A percentile compares a stretch with the other conserved stretches of the same genome.
These are phyloP conservation scores for Amphipoea lucens DNA, from an alignment of 2,888 invertebrate species.

Conservation along the genomic window DNA sequence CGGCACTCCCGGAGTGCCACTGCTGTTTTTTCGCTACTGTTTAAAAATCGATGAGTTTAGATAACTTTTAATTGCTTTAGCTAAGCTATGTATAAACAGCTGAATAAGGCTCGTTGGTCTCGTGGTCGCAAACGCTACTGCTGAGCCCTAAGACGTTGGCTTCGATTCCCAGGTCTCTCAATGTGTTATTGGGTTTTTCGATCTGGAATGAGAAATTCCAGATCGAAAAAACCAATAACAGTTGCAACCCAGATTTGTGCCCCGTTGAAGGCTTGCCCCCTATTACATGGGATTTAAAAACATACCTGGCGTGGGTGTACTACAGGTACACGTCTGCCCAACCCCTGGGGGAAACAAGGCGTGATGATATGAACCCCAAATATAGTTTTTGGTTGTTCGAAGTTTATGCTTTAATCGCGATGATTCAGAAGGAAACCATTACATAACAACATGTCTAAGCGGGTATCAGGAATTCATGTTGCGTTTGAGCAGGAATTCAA, in stretches of 20 bases:
- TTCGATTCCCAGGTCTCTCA: neutral
- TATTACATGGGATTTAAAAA: neutral
- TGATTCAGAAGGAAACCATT: neutral
- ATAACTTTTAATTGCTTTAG: neutral
- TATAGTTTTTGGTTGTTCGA: neutral
- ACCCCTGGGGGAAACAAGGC: neutral
- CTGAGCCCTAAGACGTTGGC: neutral
- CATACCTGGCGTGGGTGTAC: neutral
- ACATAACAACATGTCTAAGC: neutral
- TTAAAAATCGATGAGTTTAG: neutral
- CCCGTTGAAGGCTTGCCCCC: neutral
- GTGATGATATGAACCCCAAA: neutral
- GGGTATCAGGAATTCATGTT: conserved; percentile 19
- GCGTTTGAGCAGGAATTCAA: conserved; percentile 19
- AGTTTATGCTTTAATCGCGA: neutral
- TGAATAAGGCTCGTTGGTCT: neutral
- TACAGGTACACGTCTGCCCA: neutral
- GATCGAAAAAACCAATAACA: too few species aligned
- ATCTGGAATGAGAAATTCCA: too few species aligned
- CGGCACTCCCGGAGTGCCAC: too few species aligned
- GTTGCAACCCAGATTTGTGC: neutral
- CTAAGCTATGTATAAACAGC: neutral
- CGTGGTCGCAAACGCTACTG: too few species aligned
- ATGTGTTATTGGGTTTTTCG: neutral
- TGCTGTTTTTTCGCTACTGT: too few species aligned